Evolutionary conservation across 2,797 vertebrate genomes (phyloP), one percentile per base, ranked within the genome.

Genomic region (Spatula versicolor): DNA sequence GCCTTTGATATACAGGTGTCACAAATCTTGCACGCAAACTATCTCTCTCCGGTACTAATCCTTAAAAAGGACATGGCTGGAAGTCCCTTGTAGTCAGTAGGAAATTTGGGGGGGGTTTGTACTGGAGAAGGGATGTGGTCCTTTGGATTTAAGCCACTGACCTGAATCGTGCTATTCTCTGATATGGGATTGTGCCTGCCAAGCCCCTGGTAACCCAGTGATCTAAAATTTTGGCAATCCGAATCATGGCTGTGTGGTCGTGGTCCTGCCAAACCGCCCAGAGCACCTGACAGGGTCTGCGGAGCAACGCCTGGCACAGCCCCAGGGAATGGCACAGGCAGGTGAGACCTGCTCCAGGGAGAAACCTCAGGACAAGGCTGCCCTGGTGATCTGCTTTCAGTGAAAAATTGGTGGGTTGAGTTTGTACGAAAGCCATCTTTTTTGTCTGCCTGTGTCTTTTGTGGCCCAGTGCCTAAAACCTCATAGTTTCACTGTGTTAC

Each of bases 181-280:
- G 62, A 31, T 15, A 21, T 6, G 12, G 28, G 28, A 20, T 39
- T 1, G 2, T 28, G 48, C 23, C 52, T 79, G 55, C 35, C 63
- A 37, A 39, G 6, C 15, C 52, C n/a, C 43, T 28, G 77, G 46
- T 20, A 66, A 45, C 30, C 64, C 52, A 7, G 52, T 50, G 48
- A 50, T 50, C 48, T 25, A 50, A 50, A 50, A 8, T 25, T 25
- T 3, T 50, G 48, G 23, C 23, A 25, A 22, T 13, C 37, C 43
- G 52, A 23, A 31, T 28, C 66, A 37, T 1, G 41, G 30, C 11
- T 26, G 3, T 0, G 0, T 16, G 67, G 19, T 11, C 3, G 2
- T 14, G 68, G 55, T 73, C 17, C 52, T 25, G 13, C 37, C 0
- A 7, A 68, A 35, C 45, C 22, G 31, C 74, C 31, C 26, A 56